Base-by-base conservation (phyloP, 1,140 invertebrate genomes). In the Bicyclus anynana region DNA sequence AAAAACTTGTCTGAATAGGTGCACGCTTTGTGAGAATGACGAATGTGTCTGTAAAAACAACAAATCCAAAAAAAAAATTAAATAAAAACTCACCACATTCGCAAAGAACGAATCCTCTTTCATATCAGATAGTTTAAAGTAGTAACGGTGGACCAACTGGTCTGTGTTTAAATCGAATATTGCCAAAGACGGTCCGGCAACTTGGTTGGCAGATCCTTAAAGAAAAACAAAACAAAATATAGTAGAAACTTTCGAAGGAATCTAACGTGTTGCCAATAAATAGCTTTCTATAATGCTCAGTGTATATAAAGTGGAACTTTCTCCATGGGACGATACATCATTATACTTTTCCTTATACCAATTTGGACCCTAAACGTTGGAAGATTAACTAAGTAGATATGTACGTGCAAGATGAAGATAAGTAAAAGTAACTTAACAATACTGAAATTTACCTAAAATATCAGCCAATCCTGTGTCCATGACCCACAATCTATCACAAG, bases 121-220 rank as follows among this genome's bases (percentile, higher is more conserved):
- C 70, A 92, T 83, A 67, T 94, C 93, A 0, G 77, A 76, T n/a
- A 91, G 87, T 69, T 93, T 93, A 59, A 94, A 90, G 49, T 85
- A 89, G 56, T 93, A 94, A 37, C 91, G 89, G 42, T 91, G 90
- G 47, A 94, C 73, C 18, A 95, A 80, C 69, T 91, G 85, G 67
- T 95, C 92, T 0, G 93, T 95, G 17, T 93, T 94, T 42, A 95
- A 81, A 72, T 95, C 94, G 56, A 94, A 94, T n/a, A 95, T 90
- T 2, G 93, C 87, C 17, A 93, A 89, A 0, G 92, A 90, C 1
- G 93, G 93, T 12, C 90, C 91, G 7, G 92, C 89, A n/a, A 92
- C 74, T 62, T 92, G 90, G 55, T 92, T 91, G 27, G 87, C 81
- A 50, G 75, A 78, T 27, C 90, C 88, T 89, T 40, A 42, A 80